Conservation (phyloP, 2,888 invertebrate species). For the Stenodera caucasica region DNA sequence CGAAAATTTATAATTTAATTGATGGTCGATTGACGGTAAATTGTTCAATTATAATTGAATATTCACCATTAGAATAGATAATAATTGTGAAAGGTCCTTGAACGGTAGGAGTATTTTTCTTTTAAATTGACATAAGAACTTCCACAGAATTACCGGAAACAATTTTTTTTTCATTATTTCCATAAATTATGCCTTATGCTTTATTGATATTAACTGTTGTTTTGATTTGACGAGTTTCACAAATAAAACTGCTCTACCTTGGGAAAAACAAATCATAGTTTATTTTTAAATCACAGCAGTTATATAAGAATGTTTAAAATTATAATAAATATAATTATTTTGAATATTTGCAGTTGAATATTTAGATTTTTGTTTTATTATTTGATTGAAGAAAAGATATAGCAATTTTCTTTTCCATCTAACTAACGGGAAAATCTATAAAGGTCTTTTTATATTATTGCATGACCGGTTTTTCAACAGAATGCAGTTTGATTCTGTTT, state of each 20-base stretch:
- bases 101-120: too few relatives aligned
- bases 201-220: too few relatives aligned
- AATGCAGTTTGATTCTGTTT: background rate
- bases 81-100: background rate
- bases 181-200: too few relatives aligned
- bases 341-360: background rate
- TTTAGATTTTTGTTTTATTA: background rate
- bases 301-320: background rate
- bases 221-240: background rate
- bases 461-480: slow-evolving; percentile 1
- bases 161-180: too few relatives aligned
- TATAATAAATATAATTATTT: background rate
- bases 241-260: background rate
- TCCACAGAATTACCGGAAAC: too few relatives aligned
- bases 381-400: background rate
- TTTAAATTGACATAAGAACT: too few relatives aligned
- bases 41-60: background rate
- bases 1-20: background rate
- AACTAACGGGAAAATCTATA: background rate
- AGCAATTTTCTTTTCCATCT: background rate
- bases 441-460: background rate
- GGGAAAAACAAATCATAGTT: background rate
- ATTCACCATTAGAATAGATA: background rate
- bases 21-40: background rate
- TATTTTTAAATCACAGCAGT: background rate